These are phyloP conservation scores for Lepidostoma basale DNA, from an alignment of 1,140 invertebrate genomes.

Conservation along the genomic window DNA sequence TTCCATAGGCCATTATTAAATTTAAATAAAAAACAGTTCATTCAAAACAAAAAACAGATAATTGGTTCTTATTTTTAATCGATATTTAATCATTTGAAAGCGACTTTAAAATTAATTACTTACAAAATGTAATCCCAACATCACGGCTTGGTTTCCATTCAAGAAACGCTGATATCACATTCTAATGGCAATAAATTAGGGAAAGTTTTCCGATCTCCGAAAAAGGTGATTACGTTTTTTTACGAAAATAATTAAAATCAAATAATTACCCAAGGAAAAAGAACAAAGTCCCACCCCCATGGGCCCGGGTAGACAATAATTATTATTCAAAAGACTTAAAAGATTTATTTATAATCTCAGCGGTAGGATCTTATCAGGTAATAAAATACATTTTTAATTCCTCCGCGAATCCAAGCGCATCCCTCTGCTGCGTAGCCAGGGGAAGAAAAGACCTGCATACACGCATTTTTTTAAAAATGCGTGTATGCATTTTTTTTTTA, in stretches of 20 bases:
- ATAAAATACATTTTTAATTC: constrained; percentile 48
- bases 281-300: constrained; percentile 34
- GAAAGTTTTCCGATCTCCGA: constrained; percentile 37
- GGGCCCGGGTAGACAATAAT: constrained; percentile 40
- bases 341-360: constrained; percentile 47
- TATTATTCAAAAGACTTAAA: constrained; percentile 48
- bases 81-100: no score
- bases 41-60: no score
- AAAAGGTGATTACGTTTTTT: constrained; percentile 40
- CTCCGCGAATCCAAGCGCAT: constrained; percentile 41
- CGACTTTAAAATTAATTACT: no score
- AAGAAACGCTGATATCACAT: not conserved
- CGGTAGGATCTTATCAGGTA: constrained; percentile 47
- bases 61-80: no score
- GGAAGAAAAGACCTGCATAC: constrained; percentile 2
- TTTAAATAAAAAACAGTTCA: no score
- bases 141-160: not conserved
- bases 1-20: no score
- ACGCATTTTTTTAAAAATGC: no score
- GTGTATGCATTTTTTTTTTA: no score
- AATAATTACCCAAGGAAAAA: constrained; percentile 46
- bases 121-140: no score
- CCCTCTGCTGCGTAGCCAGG: constrained; percentile 3
- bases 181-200: constrained; percentile 40
- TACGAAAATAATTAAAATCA: constrained; percentile 46